Evolutionary conservation across 2,113 vertebrate genomes (phyloP).

Genomic region (Hirundichthys speculiger): DNA sequence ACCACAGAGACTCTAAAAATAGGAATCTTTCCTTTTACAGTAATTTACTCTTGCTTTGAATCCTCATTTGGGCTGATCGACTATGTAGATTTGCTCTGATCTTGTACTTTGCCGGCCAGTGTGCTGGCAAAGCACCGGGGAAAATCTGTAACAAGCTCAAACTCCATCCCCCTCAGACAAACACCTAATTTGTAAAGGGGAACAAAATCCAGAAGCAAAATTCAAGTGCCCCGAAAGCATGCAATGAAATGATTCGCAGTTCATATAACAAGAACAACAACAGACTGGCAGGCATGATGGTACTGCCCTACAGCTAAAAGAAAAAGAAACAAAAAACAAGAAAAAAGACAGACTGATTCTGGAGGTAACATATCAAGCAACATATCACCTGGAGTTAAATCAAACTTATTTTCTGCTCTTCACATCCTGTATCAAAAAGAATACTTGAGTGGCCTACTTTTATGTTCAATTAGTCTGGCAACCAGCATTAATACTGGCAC

Average conservation of each 20-base stretch:
- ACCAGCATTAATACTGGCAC: conserved; percentile 45
- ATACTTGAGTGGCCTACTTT: conserved; percentile 30
- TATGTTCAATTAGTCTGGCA: conserved; percentile 43
- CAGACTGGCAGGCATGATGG: conserved; percentile 11
- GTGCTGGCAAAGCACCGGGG: conserved; percentile 17
- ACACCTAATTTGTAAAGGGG: conserved; percentile 5
- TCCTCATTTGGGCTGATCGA: conserved; percentile 21
- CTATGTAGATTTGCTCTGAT: conserved; percentile 8
- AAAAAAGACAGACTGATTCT: conserved; percentile 3
- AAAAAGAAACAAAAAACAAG: too few species aligned
- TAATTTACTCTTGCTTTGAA: conserved; percentile 15
- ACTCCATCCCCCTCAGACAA: conserved; percentile 16
- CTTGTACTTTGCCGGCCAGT: conserved; percentile 13
- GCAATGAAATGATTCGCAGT: conserved; percentile 6
- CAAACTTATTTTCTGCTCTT: conserved; percentile 11
- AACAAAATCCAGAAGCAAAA: conserved; percentile 3
- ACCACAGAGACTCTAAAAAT: conserved; percentile 20
- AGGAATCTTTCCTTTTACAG: conserved; percentile 15
- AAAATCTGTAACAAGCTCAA: conserved; percentile 28
- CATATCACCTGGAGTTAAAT: too few species aligned
- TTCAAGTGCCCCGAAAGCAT: conserved; percentile 1
- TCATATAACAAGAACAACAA: conserved; percentile 7
- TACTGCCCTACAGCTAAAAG: neutral
- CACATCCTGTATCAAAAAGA: conserved; percentile 11
- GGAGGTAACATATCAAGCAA: too few species aligned